phyloP scores from a whole-genome alignment of 2,113 vertebrate genomes.

The Lathamus discolor region DNA sequence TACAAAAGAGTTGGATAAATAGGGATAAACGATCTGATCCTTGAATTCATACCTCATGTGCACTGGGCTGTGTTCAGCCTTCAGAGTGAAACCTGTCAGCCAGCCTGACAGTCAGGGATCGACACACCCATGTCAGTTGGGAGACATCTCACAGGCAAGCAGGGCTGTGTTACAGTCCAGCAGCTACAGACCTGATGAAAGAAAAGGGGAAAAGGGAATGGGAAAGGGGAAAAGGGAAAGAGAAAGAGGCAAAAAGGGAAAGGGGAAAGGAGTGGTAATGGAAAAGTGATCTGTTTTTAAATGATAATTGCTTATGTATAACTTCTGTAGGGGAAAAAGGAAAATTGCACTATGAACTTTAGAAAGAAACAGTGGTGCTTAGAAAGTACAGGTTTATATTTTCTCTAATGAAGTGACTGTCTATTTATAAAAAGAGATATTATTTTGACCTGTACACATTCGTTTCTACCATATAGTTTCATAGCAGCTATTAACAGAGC shows the following conservation, averaged over 20 bases:
- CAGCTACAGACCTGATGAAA: not conserved
- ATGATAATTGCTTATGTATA: conserved; percentile 33
- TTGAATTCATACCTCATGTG: not conserved
- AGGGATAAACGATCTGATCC: not conserved
- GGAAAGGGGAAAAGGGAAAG: not conserved
- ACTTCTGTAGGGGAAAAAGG: conserved; percentile 63
- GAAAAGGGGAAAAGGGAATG: not conserved
- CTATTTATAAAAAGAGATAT: conserved; percentile 65
- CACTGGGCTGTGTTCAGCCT: not conserved
- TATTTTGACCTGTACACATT: conserved; percentile 34
- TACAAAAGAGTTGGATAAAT: not conserved
- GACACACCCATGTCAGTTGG: not conserved
- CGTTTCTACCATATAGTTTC: conserved; percentile 24
- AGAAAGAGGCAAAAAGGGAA: not conserved
- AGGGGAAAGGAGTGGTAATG: conserved; percentile 16
- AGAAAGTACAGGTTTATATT: conserved; percentile 52
- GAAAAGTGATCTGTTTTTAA: not conserved
- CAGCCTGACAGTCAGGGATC: not conserved
- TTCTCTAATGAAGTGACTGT: conserved; percentile 55
- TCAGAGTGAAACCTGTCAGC: not conserved
- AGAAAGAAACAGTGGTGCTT: conserved; percentile 66
- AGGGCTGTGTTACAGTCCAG: not conserved
- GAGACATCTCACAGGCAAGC: not conserved
- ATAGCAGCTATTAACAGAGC: conserved; percentile 33
- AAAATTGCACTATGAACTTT: conserved; percentile 73